phyloP scores from a whole-genome alignment of 2,888 invertebrate genomes.

The Aplocera efformata region DNA sequence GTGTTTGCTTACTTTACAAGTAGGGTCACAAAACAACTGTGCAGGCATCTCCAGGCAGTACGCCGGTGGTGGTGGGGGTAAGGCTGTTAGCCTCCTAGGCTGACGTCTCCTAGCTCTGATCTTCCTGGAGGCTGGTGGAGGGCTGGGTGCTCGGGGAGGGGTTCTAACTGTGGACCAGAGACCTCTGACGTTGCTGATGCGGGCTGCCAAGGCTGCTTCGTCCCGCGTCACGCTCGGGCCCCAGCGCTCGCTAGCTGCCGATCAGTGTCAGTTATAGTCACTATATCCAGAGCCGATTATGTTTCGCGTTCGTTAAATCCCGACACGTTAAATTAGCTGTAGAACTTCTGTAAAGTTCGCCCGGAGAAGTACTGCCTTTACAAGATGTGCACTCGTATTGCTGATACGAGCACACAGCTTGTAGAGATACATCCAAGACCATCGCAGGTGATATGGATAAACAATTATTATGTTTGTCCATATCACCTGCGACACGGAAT shows the following conservation, averaged over 20 bases:
- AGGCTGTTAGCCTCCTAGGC: conserved; percentile 50
- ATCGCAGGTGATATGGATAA: no score
- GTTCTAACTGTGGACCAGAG: conserved; percentile 46
- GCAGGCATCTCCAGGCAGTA: conserved; percentile 62
- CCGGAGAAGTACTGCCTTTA: no score
- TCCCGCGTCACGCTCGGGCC: conserved; percentile 57
- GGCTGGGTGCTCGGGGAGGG: conserved; percentile 43
- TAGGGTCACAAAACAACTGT: conserved; percentile 65
- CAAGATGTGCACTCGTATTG: no score
- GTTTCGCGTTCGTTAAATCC: no score
- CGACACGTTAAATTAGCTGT: no score
- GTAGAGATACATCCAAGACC: no score
- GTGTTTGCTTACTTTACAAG: conserved; percentile 58
- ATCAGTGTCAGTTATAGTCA: conserved; percentile 63
- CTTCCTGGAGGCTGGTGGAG: conserved; percentile 57
- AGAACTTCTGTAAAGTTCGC: no score
- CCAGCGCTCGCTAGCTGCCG: conserved; percentile 79
- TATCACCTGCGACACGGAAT: no score
- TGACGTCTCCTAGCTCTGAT: conserved; percentile 65
- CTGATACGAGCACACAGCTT: no score
- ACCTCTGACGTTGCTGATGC: conserved; percentile 49
- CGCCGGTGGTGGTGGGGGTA: conserved; percentile 56
- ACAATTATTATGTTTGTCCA: no score
- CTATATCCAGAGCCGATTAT: background rate
- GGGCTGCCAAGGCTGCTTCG: conserved; percentile 56